Conservation (phyloP, 2,113 vertebrate genomes). For the Spilogale gracilis region DNA sequence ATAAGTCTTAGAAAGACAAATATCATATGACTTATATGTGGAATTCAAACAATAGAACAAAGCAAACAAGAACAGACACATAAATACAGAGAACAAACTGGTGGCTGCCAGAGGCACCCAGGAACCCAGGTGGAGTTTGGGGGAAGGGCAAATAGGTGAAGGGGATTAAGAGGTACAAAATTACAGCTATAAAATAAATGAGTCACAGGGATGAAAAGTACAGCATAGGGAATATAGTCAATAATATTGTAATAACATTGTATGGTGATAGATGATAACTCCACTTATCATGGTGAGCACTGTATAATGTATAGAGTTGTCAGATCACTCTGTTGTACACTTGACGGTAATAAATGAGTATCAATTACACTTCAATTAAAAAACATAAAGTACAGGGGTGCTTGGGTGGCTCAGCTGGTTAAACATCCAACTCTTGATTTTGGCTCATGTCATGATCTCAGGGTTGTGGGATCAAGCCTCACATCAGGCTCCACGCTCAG, state of each 20-base stretch:
- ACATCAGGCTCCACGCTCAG: neutral
- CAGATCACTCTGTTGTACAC: neutral
- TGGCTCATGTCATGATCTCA: neutral
- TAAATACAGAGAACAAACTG: neutral
- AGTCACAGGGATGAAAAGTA: neutral
- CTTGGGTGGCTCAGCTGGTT: neutral
- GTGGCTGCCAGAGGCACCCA: neutral
- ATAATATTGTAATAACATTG: neutral
- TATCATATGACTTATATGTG: neutral
- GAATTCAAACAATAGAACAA: neutral
- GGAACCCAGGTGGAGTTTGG: neutral
- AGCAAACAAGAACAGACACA: neutral
- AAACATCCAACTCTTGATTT: neutral
- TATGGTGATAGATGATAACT: neutral
- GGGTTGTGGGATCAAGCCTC: neutral
- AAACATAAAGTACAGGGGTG: neutral
- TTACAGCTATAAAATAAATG: neutral
- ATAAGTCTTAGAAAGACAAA: neutral
- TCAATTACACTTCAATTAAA: neutral
- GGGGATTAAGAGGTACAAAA: neutral
- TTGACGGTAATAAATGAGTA: neutral
- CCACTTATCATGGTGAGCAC: neutral
- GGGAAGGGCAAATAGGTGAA: neutral
- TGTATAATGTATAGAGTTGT: neutral
- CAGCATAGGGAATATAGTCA: neutral